A percentile compares a stretch with the other conserved stretches of the same genome.
phyloP scores from a whole-genome alignment of 2,888 invertebrate species.

The Parnassius orleans region DNA sequence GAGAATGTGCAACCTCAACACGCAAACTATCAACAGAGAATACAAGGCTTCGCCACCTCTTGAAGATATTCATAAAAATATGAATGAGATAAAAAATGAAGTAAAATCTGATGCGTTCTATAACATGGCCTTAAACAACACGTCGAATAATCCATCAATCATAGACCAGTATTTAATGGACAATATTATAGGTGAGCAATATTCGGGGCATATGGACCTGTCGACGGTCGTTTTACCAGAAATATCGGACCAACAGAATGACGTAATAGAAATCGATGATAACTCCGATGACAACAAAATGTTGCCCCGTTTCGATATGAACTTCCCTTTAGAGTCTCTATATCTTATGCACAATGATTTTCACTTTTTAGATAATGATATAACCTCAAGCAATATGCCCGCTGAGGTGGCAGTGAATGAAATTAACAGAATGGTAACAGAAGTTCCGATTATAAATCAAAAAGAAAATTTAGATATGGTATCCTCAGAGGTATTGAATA shows the following conservation, averaged over 20 bases:
- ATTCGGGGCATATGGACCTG: constrained; percentile 61
- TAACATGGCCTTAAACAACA: constrained; percentile 52
- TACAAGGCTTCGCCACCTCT: constrained; percentile 73
- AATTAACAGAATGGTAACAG: constrained; percentile 59
- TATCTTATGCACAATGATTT: constrained; percentile 73
- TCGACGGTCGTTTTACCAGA: constrained; percentile 59
- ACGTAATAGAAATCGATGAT: constrained; percentile 74
- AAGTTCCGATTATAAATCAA: constrained; percentile 60
- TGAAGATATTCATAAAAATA: constrained; percentile 71
- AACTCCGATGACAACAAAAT: constrained; percentile 73
- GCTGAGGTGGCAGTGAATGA: constrained; percentile 55
- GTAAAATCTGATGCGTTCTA: constrained; percentile 70
- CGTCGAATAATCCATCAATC: constrained; percentile 53
- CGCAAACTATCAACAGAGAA: constrained; percentile 54
- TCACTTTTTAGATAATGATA: constrained; percentile 68
- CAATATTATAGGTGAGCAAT: constrained; percentile 69
- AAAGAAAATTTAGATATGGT: constrained; percentile 52
- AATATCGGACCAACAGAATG: constrained; percentile 58
- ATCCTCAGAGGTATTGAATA: constrained; percentile 41
- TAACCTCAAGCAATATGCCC: constrained; percentile 47
- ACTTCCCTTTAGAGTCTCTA: constrained; percentile 65
- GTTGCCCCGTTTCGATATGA: constrained; percentile 67
- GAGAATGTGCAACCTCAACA: constrained; percentile 67
- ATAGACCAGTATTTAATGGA: constrained; percentile 72
- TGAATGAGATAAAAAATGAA: constrained; percentile 57